Conservation (phyloP, 2,113 vertebrate genomes). For the Tetrao urogallus region DNA sequence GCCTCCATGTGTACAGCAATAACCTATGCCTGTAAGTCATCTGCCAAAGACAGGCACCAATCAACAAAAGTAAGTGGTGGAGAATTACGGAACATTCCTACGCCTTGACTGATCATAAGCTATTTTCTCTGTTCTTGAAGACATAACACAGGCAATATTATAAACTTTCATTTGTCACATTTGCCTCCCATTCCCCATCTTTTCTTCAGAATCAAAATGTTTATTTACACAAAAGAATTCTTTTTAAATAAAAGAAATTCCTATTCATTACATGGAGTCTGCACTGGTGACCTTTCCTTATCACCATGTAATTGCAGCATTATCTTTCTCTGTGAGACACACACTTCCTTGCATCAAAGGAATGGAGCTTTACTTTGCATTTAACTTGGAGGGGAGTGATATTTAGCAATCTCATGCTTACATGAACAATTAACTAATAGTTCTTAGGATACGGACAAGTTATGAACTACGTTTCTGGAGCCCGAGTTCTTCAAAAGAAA, state of each 20-base stretch:
- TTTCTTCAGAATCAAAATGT: background rate
- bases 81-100: background rate
- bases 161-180: background rate
- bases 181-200: background rate
- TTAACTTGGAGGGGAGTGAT: background rate
- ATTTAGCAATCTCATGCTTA: background rate
- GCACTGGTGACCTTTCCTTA: background rate
- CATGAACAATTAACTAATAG: conserved; percentile 1
- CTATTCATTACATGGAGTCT: background rate
- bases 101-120: background rate
- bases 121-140: background rate
- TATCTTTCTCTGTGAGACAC: background rate
- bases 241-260: background rate
- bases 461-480: background rate
- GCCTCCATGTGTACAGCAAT: background rate
- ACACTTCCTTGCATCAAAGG: conserved; percentile 10
- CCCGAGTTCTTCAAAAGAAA: conserved; percentile 50
- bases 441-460: conserved; percentile 6
- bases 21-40: background rate
- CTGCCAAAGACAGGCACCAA: background rate
- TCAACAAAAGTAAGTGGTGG: background rate
- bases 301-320: background rate
- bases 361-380: background rate
- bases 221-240: background rate
- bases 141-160: background rate